These are phyloP conservation scores for Petroica traversi DNA, from an alignment of 2,113 vertebrate genomes.

Conservation along the genomic window DNA sequence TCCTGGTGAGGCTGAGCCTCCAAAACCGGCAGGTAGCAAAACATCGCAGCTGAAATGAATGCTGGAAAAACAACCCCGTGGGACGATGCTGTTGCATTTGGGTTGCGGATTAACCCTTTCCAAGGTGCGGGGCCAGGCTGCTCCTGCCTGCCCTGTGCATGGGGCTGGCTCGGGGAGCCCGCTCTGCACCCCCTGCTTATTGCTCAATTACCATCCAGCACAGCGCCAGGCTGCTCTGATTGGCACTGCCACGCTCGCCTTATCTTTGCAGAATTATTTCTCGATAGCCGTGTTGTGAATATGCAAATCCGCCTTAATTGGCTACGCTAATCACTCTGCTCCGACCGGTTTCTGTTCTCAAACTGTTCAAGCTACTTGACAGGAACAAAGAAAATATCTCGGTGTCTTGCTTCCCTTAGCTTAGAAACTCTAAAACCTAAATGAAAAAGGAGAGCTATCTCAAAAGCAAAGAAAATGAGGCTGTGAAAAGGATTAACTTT, in stretches of 20 bases:
- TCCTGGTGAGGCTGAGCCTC: not conserved
- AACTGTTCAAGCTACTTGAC: conserved; percentile 49
- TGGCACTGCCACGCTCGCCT: not conserved
- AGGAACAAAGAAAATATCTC: conserved; percentile 56
- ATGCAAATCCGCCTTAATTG: conserved; percentile 64
- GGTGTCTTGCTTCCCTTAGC: conserved; percentile 22
- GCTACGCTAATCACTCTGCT: conserved; percentile 46
- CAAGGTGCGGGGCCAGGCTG: not conserved
- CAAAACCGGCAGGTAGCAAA: not conserved
- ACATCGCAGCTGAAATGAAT: not conserved
- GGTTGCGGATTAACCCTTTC: not conserved
- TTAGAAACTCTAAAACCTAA: conserved; percentile 39
- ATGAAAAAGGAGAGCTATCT: conserved; percentile 42
- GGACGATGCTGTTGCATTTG: not conserved
- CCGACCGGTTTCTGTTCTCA: conserved; percentile 42
- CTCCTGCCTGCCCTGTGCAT: not conserved
- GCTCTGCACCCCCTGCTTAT: not conserved
- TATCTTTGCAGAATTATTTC: conserved; percentile 45
- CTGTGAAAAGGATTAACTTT: conserved; percentile 42
- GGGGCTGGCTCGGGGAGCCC: not conserved
- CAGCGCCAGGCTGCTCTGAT: not conserved
- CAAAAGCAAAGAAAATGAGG: conserved; percentile 43
- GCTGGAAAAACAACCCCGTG: not conserved
- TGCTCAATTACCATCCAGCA: not conserved
- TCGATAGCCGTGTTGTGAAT: conserved; percentile 18